Evolutionary conservation across 2,113 vertebrate genomes (phyloP).

Genomic region (Tyrannus savana): DNA sequence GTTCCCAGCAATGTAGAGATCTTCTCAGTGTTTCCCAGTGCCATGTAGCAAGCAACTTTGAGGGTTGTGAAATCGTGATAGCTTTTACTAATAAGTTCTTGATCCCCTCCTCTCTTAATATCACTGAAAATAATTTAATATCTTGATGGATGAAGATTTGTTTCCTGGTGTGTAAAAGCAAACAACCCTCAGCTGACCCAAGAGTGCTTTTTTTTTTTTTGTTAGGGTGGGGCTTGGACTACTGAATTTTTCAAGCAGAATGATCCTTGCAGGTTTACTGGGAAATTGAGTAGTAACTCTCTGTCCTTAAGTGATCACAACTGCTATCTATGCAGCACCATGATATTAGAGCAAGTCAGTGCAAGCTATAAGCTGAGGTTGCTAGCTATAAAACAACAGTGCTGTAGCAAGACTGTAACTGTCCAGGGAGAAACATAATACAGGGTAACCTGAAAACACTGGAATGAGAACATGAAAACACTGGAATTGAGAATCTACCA

Average conservation of each 20-base stretch:
- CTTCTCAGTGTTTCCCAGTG: neutral
- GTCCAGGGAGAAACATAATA: neutral
- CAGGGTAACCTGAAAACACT: neutral
- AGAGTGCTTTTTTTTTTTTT: neutral
- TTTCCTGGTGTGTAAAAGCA: neutral
- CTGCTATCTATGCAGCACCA: neutral
- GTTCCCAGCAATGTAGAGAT: neutral
- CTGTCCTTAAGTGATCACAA: neutral
- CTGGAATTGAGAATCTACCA: neutral
- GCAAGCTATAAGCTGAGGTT: neutral
- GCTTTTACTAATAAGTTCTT: neutral
- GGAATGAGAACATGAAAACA: neutral
- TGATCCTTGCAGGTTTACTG: neutral
- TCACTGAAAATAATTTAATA: neutral
- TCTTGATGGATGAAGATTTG: neutral
- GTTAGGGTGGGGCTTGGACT: neutral
- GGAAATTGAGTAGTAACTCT: neutral
- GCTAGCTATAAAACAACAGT: neutral
- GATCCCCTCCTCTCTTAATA: accelerated
- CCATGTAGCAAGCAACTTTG: neutral
- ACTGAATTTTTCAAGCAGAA: neutral
- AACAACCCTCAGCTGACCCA: neutral
- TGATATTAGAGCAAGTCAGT: neutral
- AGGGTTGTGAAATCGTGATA: neutral
- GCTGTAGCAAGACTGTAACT: neutral